A percentile compares a stretch with the other conserved stretches of the same genome.
phyloP scores from a whole-genome alignment of 2,113 vertebrate species.

The Columba janthina region DNA sequence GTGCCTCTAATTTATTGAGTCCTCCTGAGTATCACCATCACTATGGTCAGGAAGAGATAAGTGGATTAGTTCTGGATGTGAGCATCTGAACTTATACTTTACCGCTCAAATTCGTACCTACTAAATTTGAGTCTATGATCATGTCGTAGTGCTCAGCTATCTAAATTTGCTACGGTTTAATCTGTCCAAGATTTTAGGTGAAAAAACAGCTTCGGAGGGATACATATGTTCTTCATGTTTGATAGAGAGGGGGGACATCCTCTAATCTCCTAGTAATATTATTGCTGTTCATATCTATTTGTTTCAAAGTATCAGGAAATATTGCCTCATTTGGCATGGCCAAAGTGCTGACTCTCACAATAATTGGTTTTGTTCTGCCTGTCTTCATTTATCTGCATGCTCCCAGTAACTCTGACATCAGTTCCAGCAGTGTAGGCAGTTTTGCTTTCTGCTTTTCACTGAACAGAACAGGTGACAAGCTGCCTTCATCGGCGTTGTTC shows the following conservation, averaged over 20 bases:
- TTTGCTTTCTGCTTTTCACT: neutral
- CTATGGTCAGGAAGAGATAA: constrained; percentile 55
- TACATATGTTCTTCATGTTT: neutral
- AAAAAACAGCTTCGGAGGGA: neutral
- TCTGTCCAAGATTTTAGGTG: neutral
- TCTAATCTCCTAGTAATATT: neutral
- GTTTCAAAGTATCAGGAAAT: neutral
- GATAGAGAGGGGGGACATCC: neutral
- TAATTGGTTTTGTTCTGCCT: constrained; percentile 27
- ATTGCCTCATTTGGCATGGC: neutral
- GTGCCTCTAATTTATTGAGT: constrained; percentile 16
- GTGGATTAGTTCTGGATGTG: constrained; percentile 59
- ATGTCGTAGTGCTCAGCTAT: neutral
- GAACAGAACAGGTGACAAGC: neutral
- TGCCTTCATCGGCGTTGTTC: neutral
- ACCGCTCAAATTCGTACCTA: neutral
- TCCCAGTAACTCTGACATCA: neutral
- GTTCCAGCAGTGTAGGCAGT: neutral
- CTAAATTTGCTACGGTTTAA: constrained; percentile 9
- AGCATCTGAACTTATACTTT: constrained; percentile 15
- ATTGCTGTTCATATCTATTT: neutral
- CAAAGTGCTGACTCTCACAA: neutral
- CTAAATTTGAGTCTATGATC: neutral
- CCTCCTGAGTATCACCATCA: neutral
- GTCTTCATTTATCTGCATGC: neutral